Evolutionary conservation across 2,113 vertebrate species (phyloP), one percentile per base, ranked within the genome.

Genomic region (Myanophis thanlyinensis): DNA sequence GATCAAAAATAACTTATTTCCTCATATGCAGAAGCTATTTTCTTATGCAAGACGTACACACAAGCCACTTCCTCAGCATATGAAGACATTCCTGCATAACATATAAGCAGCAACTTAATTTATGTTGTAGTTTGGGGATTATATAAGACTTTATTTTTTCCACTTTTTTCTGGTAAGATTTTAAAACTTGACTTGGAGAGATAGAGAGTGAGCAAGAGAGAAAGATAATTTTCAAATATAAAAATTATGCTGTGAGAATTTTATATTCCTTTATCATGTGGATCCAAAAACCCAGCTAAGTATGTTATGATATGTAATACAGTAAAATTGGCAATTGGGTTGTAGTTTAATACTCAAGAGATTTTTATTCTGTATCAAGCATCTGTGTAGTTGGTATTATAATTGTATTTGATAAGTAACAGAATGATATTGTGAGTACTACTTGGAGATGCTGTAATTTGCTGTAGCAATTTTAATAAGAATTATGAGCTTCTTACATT

Each of bases 301-400:
- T 27, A 95, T 93, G 96, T 92, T 89, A 0, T 59, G 96, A 94
- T 96, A 80, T 96, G 96, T 93, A 96, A 96, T 95, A 94, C 92
- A 94, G 94, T 94, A 91, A 94, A 92, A 46, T 95, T 92, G 93
- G 91, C 93, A 97, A 92, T 94, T 93, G 94, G 94, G 91, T 89
- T 94, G 95, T 95, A 96, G 93, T 95, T 94, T 92, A 96, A 93
- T 95, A 93, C 44, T 96, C 95, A 96, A 80, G 93, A 93, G 96
- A 94, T 95, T 95, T 97, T 96, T 95, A 97, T 97, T 97, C 96
- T 98, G 97, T 97, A 95, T 92, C 91, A 53, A 47, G 87, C 94
- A 94, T 94, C 91, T 27, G 92, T 95, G 95, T 47, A 85, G 91
- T 87, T 13, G 47, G 93, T 86, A 40, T 3, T 90, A 46, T 89